Conservation (phyloP, 2,888 invertebrate species). For the Steinernema carpocapsae region DNA sequence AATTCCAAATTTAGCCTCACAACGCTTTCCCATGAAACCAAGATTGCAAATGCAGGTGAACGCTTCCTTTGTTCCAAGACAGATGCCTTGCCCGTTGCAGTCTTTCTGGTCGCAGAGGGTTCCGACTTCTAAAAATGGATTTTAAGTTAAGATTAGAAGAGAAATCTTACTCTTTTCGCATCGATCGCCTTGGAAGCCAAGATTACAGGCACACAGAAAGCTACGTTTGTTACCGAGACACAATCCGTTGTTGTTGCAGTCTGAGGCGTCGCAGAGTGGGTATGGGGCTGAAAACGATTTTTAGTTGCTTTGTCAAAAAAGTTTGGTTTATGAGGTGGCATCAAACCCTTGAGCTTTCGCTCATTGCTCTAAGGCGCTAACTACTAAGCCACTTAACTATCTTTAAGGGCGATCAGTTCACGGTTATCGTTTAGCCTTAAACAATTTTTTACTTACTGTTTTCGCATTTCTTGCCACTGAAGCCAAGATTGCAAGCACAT, state of each 20-base stretch:
- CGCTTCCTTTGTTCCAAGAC: slow-evolving; percentile 52
- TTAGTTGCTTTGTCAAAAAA: slow-evolving; percentile 52
- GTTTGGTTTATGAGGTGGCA: too few species aligned
- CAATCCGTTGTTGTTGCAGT: slow-evolving; percentile 61
- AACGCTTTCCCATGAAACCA: slow-evolving; percentile 48
- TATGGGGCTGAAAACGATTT: not conserved
- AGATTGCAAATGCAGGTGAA: slow-evolving; percentile 52
- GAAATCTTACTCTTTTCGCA: slow-evolving; percentile 48
- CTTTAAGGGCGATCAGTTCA: too few species aligned
- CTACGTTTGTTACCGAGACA: slow-evolving; percentile 57
- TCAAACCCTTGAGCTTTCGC: too few species aligned
- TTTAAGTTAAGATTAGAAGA: not conserved
- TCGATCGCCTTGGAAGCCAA: slow-evolving; percentile 46
- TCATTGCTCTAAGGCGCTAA: too few species aligned
- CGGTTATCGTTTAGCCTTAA: too few species aligned
- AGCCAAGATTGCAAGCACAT: slow-evolving; percentile 51
- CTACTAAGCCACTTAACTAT: too few species aligned
- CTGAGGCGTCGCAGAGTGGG: slow-evolving; percentile 56
- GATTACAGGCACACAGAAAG: slow-evolving; percentile 53
- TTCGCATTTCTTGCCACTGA: slow-evolving; percentile 52
- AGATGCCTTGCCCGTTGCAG: slow-evolving; percentile 55
- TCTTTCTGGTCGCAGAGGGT: slow-evolving; percentile 52
- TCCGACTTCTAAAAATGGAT: not conserved
- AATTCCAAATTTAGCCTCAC: slow-evolving; percentile 45
- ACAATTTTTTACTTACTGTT: slow-evolving; percentile 49